Conservation (phyloP, 1,140 invertebrate genomes). For the Brachionus asplanchnoidis region DNA sequence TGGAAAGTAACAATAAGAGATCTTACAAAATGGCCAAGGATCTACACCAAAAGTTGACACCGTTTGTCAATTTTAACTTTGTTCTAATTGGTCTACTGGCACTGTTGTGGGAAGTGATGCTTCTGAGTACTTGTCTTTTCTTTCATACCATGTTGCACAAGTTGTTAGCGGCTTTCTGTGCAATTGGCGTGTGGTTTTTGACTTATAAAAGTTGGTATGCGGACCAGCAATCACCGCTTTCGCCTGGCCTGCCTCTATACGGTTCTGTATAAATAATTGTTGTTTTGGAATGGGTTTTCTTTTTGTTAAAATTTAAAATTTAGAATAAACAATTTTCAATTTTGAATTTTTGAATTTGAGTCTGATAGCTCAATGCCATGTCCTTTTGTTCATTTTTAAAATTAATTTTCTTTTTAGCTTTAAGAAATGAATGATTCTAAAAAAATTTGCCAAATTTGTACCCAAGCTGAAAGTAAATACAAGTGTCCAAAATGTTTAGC, state of each 20-base stretch:
- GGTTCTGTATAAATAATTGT: not conserved
- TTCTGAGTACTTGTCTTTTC: conserved; percentile 76
- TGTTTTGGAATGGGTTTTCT: not conserved
- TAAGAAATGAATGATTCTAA: not conserved
- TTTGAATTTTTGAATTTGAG: conserved; percentile 1
- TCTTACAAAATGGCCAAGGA: conserved; percentile 45
- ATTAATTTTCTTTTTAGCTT: not conserved
- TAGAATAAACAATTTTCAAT: not conserved
- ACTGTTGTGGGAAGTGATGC: conserved; percentile 86
- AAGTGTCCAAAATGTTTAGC: conserved; percentile 35
- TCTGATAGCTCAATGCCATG: not conserved
- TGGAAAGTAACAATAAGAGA: conserved; percentile 66
- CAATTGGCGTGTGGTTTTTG: conserved; percentile 81
- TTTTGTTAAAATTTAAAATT: not conserved
- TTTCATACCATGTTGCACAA: conserved; percentile 94
- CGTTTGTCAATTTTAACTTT: conserved; percentile 73
- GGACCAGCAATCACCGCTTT: conserved; percentile 41
- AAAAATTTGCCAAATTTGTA: conserved; percentile 26
- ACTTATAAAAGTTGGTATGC: conserved; percentile 77
- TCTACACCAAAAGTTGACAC: conserved; percentile 65
- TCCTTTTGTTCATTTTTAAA: not conserved
- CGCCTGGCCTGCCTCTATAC: conserved; percentile 47
- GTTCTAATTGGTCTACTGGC: conserved; percentile 67
- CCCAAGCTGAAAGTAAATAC: conserved; percentile 11
- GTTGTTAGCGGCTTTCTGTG: conserved; percentile 76